A percentile compares a stretch with the other conserved stretches of the same genome.
phyloP scores from a whole-genome alignment of 2,113 vertebrate species.

The Corydoras sp. region DNA sequence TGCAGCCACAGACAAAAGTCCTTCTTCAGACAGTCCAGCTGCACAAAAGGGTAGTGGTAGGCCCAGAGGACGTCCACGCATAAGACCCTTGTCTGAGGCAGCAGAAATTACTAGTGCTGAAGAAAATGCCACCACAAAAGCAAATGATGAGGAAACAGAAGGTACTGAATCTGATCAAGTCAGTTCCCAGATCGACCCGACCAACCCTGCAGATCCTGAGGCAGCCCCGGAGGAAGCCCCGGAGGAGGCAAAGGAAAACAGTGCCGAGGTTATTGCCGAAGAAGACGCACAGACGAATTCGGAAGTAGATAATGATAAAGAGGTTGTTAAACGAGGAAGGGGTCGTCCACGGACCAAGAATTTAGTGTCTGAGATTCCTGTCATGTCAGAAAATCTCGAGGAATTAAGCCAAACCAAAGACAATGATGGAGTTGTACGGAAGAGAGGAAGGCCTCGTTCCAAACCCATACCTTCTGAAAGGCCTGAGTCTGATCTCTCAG shows the following conservation, averaged over 20 bases:
- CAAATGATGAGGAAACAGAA: conserved; percentile 10
- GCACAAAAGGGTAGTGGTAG: background rate
- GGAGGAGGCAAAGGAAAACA: background rate
- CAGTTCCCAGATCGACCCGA: background rate
- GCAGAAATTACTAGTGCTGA: background rate
- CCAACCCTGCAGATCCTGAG: background rate
- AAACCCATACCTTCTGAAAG: too few species aligned
- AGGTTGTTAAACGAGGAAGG: conserved; percentile 25
- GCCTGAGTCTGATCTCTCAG: too few species aligned
- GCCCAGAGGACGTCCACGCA: too few species aligned
- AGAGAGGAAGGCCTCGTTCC: too few species aligned
- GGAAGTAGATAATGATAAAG: conserved; percentile 11
- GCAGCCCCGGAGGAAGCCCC: background rate
- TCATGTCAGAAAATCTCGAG: too few species aligned
- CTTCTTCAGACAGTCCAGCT: conserved; percentile 8
- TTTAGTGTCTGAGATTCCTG: conserved; percentile 1
- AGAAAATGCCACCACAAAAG: conserved; percentile 3
- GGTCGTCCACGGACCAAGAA: conserved; percentile 35
- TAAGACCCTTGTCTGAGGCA: too few species aligned
- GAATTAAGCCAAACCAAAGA: too few species aligned
- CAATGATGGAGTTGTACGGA: too few species aligned
- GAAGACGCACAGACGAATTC: background rate
- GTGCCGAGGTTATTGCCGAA: conserved; percentile 1
- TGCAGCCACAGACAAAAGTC: conserved; percentile 12
- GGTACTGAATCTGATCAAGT: background rate